Evolutionary conservation across 2,888 invertebrate species (phyloP), one percentile per base, ranked within the genome.

Genomic region (Drosophila yooni): DNA sequence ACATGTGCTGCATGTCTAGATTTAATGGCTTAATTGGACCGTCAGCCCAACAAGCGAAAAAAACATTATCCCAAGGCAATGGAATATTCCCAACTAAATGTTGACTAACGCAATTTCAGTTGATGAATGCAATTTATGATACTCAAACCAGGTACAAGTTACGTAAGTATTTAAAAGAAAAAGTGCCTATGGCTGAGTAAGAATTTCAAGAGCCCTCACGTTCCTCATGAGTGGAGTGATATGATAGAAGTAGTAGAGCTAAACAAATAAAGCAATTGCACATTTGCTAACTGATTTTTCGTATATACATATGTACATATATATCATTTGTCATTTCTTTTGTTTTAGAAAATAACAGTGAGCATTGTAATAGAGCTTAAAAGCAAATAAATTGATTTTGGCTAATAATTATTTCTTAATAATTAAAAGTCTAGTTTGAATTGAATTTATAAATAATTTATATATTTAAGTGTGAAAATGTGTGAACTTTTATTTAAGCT

Each of bases 1-100:
- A 92, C 92, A 92, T 92, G 85, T 92, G 85, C 86, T 81, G 74
- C 85, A 86, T 88, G 85, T 86, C 85, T 86, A 90, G 83, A 86
- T 83, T 90, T 90, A 86, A 85, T 85, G 89, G 90, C 87, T 88
- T 90, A 85, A 85, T 85, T 85, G 85, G 79, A 27, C n/a, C 34
- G 25, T 7, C 46, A 25, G 46, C 1, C 56, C 56, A 36, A 29
- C 34, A 18, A 34, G 40, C 25, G 18, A 25, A 25, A 25, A 46
- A 10, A 33, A 25, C 25, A 25, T 25, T 46, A 25, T 59, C 57
- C 50, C 51, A 46, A 38, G 36, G 10, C 52, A 46, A 11, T 29
- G 11, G 25, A 51, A 60, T 43, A 38, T 43, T 31, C 11, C 46
- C 15, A 51, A 18, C 46, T 54, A 40, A 65, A 66, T 48, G n/a